Base-by-base conservation (phyloP, 2,797 vertebrate genomes). In the Scyliorhinus canicula region DNA sequence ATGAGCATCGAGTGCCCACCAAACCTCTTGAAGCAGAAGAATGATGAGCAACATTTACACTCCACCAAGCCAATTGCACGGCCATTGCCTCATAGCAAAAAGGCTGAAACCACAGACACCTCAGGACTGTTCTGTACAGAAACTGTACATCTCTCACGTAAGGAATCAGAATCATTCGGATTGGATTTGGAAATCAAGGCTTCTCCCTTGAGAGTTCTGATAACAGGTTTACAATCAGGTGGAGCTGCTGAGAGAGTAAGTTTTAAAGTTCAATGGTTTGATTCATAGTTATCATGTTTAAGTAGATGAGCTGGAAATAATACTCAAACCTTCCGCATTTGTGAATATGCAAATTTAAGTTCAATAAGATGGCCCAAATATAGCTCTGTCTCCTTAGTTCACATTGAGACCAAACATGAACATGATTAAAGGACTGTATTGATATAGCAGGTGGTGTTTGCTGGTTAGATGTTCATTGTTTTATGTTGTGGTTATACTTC, bases 181-280 rank as follows among this genome's bases (percentile, higher is more conserved):
- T 96, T 98, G 11, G 98, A 99, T 95, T 95, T 98, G 95, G 98
- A 98, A 97, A 98, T 98, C 88, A 98, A 97, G 95, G 97, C 97
- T 0, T 95, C 97, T 35, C 97, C 98, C 16, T 93, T 98, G 95
- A 98, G 97, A 95, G 97, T 98, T 65, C 95, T 98, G 26, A 95
- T 98, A 95, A 96, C 97, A 28, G 97, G 97, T 0, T 96, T 98
- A 95, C 97, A 96, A 86, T 97, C 98, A 50, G 97, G 97, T 21
- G 98, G 98, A 94, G 96, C 97, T 9, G 97, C 97, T 1, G 98
- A 98, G 96, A 97, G 96, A 98, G 99, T 99, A 97, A 0, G 96
- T 96, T 19, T 8, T 47, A 52, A 40, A 71, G 85, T 90, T 95
- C 77, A 47, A 16, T 12, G 55, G 9, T 44, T 60, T 55, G 47